These are phyloP conservation scores for Panthera tigris DNA, from an alignment of 2,113 vertebrate species.

Conservation along the genomic window DNA sequence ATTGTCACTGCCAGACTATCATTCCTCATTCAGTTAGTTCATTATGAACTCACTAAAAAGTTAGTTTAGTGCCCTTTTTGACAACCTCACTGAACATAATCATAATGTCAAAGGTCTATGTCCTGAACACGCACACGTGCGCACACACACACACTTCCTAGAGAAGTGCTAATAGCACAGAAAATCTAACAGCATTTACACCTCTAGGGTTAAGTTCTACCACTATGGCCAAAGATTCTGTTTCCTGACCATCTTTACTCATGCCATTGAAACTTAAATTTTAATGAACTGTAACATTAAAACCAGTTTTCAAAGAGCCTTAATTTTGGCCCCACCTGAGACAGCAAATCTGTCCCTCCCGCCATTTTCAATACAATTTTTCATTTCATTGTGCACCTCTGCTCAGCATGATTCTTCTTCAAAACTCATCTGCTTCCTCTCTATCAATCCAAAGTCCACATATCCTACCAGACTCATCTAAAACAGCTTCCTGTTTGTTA, in stretches of 20 bases:
- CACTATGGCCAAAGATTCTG: neutral
- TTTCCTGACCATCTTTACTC: neutral
- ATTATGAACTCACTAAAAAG: neutral
- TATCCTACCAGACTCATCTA: neutral
- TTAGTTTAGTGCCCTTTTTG: neutral
- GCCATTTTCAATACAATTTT: rapidly evolving
- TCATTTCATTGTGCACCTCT: neutral
- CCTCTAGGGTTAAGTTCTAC: neutral
- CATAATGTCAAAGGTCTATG: neutral
- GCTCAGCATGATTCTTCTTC: no score
- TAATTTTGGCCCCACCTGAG: neutral
- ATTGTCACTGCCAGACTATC: neutral
- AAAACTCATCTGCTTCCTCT: neutral
- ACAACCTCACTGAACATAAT: neutral
- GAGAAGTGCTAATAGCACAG: neutral
- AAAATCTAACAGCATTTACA: neutral
- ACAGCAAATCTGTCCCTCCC: neutral
- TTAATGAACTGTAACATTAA: neutral
- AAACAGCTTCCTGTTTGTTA: neutral
- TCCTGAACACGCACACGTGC: neutral
- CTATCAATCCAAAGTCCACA: neutral
- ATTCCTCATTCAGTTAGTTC: neutral
- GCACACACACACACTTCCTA: neutral
- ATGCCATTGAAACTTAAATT: neutral
- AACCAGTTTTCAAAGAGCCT: neutral